Evolutionary conservation across 2,113 vertebrate species (phyloP).

Genomic region (Corapipo altera): DNA sequence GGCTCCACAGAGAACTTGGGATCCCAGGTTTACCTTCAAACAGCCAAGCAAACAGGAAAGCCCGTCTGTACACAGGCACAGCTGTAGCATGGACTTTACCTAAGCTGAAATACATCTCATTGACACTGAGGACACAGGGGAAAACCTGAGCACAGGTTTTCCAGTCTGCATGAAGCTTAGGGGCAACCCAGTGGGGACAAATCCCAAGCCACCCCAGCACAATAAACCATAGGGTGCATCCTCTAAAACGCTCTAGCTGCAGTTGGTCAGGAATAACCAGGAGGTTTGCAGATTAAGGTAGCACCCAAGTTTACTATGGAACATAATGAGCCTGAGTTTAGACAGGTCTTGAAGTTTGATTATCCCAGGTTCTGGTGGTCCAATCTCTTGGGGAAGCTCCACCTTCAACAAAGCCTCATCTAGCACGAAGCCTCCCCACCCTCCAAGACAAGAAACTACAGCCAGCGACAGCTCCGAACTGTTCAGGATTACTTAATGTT

Average conservation of each 20-base stretch:
- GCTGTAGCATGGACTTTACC: neutral
- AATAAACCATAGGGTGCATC: neutral
- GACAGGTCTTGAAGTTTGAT: neutral
- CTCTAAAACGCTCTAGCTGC: neutral
- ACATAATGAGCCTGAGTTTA: neutral
- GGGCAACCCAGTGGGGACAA: neutral
- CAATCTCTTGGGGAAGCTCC: neutral
- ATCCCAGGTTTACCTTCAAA: neutral
- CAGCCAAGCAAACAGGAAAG: fast-evolving
- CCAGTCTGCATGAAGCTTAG: neutral
- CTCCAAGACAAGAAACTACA: neutral
- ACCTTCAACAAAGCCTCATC: neutral
- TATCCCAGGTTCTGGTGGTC: neutral
- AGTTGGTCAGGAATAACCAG: neutral
- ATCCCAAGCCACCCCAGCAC: neutral
- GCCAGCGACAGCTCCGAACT: neutral
- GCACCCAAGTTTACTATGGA: neutral
- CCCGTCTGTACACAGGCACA: fast-evolving
- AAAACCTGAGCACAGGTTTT: neutral
- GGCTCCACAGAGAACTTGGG: neutral
- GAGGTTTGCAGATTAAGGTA: neutral
- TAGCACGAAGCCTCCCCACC: neutral
- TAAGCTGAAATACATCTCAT: neutral
- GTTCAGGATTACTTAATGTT: neutral
- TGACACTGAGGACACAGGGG: neutral